Percentiles rank a stretch among this genome's conserved stretches.
phyloP scores from a whole-genome alignment of 2,113 vertebrate genomes.

The Indicator maculatus region DNA sequence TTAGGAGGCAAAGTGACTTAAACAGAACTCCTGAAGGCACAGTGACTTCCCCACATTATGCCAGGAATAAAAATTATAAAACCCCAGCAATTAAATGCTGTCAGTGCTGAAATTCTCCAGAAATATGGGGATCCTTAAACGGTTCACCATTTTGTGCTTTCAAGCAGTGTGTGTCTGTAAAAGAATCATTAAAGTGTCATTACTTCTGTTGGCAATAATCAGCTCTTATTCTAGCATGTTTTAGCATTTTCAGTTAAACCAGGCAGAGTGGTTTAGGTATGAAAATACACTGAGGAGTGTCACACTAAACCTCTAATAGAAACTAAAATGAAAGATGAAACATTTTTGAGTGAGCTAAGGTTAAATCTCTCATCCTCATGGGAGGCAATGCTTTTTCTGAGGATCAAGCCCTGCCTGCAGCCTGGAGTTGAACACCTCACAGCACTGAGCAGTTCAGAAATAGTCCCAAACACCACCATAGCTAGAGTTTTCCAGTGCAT shows the following conservation, averaged over 20 bases:
- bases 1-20: neutral
- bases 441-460: neutral
- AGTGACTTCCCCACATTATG: accelerated
- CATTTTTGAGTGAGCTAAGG: neutral
- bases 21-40: neutral
- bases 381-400: neutral
- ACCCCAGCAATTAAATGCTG: neutral
- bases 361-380: neutral
- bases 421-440: neutral
- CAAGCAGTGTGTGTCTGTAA: neutral
- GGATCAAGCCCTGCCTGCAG: neutral
- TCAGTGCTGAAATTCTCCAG: neutral
- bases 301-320: neutral
- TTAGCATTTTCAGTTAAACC: neutral
- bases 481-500: neutral
- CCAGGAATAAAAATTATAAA: neutral
- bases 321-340: neutral
- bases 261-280: neutral
- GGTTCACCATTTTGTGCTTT: neutral
- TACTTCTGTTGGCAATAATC: neutral
- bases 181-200: neutral
- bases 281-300: neutral
- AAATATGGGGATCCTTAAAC: neutral
- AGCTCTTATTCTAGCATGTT: neutral
- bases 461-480: neutral